Base-by-base conservation (phyloP, 1,140 invertebrate genomes). In the Drosophila pectinifera region DNA sequence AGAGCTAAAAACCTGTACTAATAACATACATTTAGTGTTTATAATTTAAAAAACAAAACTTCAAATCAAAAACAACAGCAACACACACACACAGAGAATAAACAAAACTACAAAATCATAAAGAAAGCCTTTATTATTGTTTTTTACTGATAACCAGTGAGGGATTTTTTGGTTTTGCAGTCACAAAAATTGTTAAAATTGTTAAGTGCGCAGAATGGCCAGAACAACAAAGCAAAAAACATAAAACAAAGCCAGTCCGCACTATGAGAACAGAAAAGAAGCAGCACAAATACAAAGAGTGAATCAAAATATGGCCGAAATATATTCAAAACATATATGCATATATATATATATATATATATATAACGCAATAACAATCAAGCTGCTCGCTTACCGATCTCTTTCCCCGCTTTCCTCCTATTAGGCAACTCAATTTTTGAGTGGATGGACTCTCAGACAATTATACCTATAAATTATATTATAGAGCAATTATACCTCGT, bases 1-100 rank as follows among this genome's bases (percentile, higher is more conserved):
- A 57, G 48, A 74, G 62, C 54, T 68, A 55, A 69, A 72, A 84
- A 85, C 54, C 64, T 85, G 61, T 86, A 86, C 82, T 86, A 86
- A 86, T 86, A 85, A 78, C 55, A 68, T 86, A 72, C 53, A 78
- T 57, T 78, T 81, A 78, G 59, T 75, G 70, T 77, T 80, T 64
- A 80, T 64, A 22, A 69, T 74, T 70, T 46, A 69, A 73, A 56
- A 31, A 77, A 63, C 36, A 31, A 61, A 61, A 55, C 43, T 31
- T 38, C 39, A 58, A 54, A 80, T 54, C 22, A 56, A 70, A 51
- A 78, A 49, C 41, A 51, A 70, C 45, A 51, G 48, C 58, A 67
- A 80, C 57, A 73, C 72, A 84, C 76, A 85, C 67, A 82, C 75
- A 86, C 39, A 67, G 24, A 61, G 38, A 74, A 74, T 74, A 75